phyloP scores from a whole-genome alignment of 1,140 invertebrate species.

The Pomacea maculata region DNA sequence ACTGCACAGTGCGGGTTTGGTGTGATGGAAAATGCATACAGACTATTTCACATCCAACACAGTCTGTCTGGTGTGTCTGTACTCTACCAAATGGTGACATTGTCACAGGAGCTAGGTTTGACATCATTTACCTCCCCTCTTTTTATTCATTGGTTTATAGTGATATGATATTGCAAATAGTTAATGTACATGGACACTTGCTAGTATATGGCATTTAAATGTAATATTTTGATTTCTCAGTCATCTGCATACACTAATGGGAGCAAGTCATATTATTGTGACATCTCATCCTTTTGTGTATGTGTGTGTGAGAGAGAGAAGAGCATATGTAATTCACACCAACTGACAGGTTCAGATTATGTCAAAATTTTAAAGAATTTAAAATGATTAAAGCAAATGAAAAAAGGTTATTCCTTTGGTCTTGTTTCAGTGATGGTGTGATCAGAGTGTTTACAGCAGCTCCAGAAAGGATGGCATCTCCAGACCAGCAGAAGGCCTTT shows the following conservation, averaged over 20 bases:
- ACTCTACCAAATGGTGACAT: slow-evolving; percentile 87
- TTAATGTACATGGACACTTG: not conserved
- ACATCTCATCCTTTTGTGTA: not conserved
- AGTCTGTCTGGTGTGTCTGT: slow-evolving; percentile 89
- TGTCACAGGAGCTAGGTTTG: slow-evolving; percentile 81
- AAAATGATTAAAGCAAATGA: not conserved
- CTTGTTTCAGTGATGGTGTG: slow-evolving; percentile 78
- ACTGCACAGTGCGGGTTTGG: slow-evolving; percentile 89
- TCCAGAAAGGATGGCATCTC: slow-evolving; percentile 73
- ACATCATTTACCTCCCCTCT: not conserved
- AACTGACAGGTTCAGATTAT: not conserved
- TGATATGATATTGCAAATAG: not conserved
- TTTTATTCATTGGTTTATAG: not conserved
- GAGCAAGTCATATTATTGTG: too few species aligned
- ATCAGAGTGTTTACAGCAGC: slow-evolving; percentile 85
- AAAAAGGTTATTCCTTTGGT: not conserved
- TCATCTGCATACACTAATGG: too few species aligned
- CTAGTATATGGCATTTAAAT: not conserved
- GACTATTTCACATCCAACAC: slow-evolving; percentile 81
- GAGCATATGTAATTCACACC: not conserved
- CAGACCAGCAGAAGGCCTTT: slow-evolving; percentile 74
- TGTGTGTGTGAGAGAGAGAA: not conserved
- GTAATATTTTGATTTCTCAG: too few species aligned
- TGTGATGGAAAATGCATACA: slow-evolving; percentile 73
- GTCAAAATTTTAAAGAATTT: not conserved